Evolutionary conservation across 2,113 vertebrate genomes (phyloP).

Genomic region (Poecilia latipinna): DNA sequence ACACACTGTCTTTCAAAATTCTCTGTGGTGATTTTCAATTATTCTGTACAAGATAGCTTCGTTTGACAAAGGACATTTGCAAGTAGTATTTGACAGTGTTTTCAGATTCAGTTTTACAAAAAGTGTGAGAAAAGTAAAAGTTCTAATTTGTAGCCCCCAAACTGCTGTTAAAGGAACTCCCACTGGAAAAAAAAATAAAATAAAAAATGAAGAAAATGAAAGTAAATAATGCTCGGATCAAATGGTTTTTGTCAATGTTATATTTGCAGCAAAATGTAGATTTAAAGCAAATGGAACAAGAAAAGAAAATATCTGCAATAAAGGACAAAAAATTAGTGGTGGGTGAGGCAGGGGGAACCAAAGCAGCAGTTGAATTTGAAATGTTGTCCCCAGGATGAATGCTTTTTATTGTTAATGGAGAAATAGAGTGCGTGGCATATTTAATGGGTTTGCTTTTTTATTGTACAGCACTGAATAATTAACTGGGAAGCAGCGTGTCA

Average conservation of each 20-base stretch:
- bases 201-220: neutral
- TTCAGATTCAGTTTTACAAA: too few species aligned
- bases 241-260: conserved; percentile 6
- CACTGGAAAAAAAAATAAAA: neutral
- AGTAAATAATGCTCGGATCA: neutral
- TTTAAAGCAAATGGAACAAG: conserved; percentile 17
- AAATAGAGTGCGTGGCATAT: conserved; percentile 99
- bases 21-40: too few species aligned
- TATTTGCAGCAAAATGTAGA: conserved; percentile 28
- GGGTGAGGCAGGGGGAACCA: conserved; percentile 9
- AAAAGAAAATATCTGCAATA: conserved; percentile 19
- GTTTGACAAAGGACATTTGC: too few species aligned
- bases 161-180: neutral
- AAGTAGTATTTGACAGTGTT: too few species aligned
- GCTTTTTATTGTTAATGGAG: conserved; percentile 99
- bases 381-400: conserved; percentile 95
- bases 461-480: conserved; percentile 99
- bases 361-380: conserved; percentile 85
- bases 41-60: too few species aligned
- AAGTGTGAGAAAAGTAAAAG: neutral
- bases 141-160: neutral
- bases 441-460: conserved; percentile 99
- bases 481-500: conserved; percentile 99
- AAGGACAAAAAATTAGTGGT: conserved; percentile 35
- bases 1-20: neutral